These are phyloP conservation scores for Timema cristinae DNA, from an alignment of 2,888 invertebrate genomes.

Conservation along the genomic window DNA sequence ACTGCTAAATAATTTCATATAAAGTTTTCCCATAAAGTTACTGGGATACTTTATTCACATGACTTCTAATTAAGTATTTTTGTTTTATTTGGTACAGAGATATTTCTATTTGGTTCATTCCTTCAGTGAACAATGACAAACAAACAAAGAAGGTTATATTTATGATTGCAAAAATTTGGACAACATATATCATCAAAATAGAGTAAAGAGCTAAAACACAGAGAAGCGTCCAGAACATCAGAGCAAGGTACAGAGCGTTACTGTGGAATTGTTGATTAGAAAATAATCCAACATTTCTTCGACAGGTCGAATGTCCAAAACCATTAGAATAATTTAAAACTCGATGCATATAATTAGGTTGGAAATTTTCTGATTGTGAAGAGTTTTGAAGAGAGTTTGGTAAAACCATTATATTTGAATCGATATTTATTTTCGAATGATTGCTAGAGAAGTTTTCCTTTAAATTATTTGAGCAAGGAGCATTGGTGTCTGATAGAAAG, in stretches of 20 bases:
- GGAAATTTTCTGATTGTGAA: no score
- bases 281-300: no score
- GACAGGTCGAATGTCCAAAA: no score
- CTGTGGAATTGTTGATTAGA: conserved; percentile 5
- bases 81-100: conserved; percentile 45
- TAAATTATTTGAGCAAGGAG: conserved; percentile 13
- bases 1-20: no score
- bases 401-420: neutral
- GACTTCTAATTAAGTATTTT: conserved; percentile 5
- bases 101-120: conserved; percentile 63
- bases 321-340: no score
- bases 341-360: no score
- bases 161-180: conserved; percentile 53
- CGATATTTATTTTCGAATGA: neutral
- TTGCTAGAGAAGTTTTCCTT: conserved; percentile 10
- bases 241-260: conserved; percentile 50
- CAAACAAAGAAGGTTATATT: conserved; percentile 53
- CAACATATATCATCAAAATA: conserved; percentile 46
- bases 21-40: no score
- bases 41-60: no score
- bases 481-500: conserved; percentile 36
- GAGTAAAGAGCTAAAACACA: conserved; percentile 47
- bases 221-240: conserved; percentile 63
- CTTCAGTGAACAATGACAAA: conserved; percentile 54
- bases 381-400: no score